Percentiles rank a stretch among this genome's conserved stretches.
phyloP scores from a whole-genome alignment of 2,888 invertebrate genomes.

The Orchesella flavescens region DNA sequence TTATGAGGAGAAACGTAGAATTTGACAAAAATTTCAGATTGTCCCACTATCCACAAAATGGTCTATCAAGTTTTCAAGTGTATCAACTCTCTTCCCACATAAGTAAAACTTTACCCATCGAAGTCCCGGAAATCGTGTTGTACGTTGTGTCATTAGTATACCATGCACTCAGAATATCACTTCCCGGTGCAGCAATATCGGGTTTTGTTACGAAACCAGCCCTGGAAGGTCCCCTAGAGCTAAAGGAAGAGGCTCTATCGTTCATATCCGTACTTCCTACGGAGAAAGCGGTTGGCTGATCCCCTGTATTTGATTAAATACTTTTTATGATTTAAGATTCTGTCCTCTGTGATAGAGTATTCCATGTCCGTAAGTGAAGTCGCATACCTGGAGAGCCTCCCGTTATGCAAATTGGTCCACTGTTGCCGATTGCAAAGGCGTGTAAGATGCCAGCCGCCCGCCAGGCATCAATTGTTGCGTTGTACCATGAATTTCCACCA shows the following conservation, averaged over 20 bases:
- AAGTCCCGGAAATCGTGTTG: conserved; percentile 40
- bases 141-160: conserved; percentile 22
- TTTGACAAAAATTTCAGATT: too few relatives aligned
- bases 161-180: conserved; percentile 20
- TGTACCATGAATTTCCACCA: conserved; percentile 30
- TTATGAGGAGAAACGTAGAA: too few relatives aligned
- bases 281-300: conserved; percentile 7
- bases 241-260: conserved; percentile 20
- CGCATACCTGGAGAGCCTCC: conserved; percentile 37
- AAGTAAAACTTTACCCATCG: too few relatives aligned
- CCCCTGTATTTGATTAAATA: neutral
- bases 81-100: too few relatives aligned
- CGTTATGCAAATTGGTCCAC: conserved; percentile 21
- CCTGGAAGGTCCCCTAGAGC: conserved; percentile 28
- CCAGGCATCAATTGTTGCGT: conserved; percentile 38
- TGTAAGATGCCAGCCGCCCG: conserved; percentile 40
- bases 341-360: too few relatives aligned
- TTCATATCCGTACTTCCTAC: conserved; percentile 34
- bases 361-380: too few relatives aligned
- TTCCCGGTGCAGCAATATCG: conserved; percentile 28
- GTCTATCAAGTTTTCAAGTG: too few relatives aligned
- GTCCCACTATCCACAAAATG: too few relatives aligned
- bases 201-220: too few relatives aligned
- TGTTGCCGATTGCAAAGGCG: conserved; percentile 42
- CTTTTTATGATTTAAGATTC: too few relatives aligned